Evolutionary conservation across 2,888 invertebrate genomes (phyloP), one percentile per base, ranked within the genome.

Genomic region (Rhagophthalmus giganteus): DNA sequence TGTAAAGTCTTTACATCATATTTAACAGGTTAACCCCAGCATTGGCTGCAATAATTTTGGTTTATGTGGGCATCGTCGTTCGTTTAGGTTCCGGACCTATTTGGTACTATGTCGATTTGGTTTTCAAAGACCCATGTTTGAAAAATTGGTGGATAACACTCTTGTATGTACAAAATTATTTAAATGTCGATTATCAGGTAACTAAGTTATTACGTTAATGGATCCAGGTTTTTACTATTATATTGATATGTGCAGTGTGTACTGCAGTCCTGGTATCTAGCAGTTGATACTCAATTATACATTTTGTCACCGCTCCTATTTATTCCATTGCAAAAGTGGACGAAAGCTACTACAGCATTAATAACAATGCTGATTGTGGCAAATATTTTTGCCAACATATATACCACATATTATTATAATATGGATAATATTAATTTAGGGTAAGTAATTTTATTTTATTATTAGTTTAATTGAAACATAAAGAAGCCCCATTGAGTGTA

Each of bases 281-380:
- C 71, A 20, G 71, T 68, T 1, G 74, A 74, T 53, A 69, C 71
- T 63, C 74, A 74, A 52, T 60, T 73, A 49, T 73, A 69, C 50
- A 20, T 71, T 2, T 15, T 71, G 16, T 63, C 73, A 3, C 72
- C 72, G 1, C 10, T 73, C 6, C 35, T 73, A 7, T 46, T 73
- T 9, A 63, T 72, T 42, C 71, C 69, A 1, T 41, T 66, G 2
- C 48, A 25, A 3, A 53, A 45, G 30, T 55, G 49, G 44, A 48
- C 52, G 8, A 62, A 57, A 53, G 14, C 12, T 24, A 55, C 53
- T n/a, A 37, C 53, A 8, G 6, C 16, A 13, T 9, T 28, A n/a
- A 27, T 47, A 8, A 6, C 37, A 2, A 14, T n/a, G 1, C 12
- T 52, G 6, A 28, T 40, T 16, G 1, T 32, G 0, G 20, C 12